Base-by-base conservation (phyloP, 2,797 vertebrate genomes). In the Phrynocephalus guinanensis region DNA sequence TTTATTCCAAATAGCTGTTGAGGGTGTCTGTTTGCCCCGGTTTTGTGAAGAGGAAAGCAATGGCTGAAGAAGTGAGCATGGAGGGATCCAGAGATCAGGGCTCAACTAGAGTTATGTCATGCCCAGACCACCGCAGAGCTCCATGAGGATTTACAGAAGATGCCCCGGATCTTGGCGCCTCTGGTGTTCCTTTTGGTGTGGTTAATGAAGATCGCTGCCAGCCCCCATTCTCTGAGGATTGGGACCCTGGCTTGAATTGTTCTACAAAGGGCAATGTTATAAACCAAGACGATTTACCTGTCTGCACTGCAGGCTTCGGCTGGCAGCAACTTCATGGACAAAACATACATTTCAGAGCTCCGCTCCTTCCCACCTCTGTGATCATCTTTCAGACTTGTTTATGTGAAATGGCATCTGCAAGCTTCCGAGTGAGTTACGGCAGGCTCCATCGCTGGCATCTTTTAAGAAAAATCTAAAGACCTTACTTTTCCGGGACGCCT, bases 61-160 rank as follows among this genome's bases (percentile, higher is more conserved):
- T 20, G 15, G 60, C 60, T 63, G 60, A 20, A 63, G 18, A 63
- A 18, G 60, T 60, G 15, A 63, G 60, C 18, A 20, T 5, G 22
- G n/a, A 30, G 18, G 28, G 5, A 22, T 1, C 1, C 1, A 18
- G 28, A 4, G 7, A 70, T 2, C 1, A 26, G 63, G 0, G 22
- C 7, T 52, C 26, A 24, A 6, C 78, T 77, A 85, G 84, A 95
- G 95, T 95, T 97, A 99, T 98, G 98, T 98, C 97, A 98, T 98
- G 98, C 98, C 97, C 97, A 98, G 97, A 97, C 98, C 98, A 98
- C 97, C 98, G 93, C 97, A 97, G 98, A 98, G 98, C 98, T 98
- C 98, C 98, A 99, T 99, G 99, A 99, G 98, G 98, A 99, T 98
- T 98, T 96, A 97, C 98, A 98, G 98, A 99, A 99, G 98, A 99